Evolutionary conservation across 2,113 vertebrate genomes (phyloP).

Genomic region (Cygnus atratus): DNA sequence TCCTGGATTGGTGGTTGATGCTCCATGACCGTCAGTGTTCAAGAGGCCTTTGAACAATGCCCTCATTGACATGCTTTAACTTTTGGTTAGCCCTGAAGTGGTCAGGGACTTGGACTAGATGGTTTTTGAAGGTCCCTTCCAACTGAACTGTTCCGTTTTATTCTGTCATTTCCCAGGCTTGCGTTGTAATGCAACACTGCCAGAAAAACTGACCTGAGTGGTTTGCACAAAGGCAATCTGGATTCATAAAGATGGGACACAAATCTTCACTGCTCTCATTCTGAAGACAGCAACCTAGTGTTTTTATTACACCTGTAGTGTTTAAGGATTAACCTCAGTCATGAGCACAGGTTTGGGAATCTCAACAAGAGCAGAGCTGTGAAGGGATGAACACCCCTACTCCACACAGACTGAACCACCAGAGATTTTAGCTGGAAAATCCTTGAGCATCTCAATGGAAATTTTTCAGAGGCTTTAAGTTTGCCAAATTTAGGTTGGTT

Average conservation of each 20-base stretch:
- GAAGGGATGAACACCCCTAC: background rate
- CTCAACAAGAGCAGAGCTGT: background rate
- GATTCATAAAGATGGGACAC: background rate
- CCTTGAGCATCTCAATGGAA: background rate
- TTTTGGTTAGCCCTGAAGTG: background rate
- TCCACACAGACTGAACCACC: background rate
- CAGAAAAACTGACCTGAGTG: background rate
- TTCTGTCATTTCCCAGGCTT: background rate
- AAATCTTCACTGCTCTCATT: background rate
- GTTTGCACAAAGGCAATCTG: background rate
- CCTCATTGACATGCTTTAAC: background rate
- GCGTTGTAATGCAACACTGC: background rate
- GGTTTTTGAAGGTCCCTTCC: background rate
- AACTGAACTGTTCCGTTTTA: background rate
- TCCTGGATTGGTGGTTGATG: background rate
- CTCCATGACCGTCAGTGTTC: background rate
- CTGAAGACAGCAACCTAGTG: background rate
- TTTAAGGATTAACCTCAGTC: background rate
- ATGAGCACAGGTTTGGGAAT: background rate
- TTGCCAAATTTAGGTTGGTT: conserved; percentile 3
- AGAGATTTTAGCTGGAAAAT: conserved; percentile 5
- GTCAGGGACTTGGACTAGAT: background rate
- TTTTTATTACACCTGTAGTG: background rate
- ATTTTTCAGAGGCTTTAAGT: background rate
- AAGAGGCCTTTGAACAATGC: background rate